Evolutionary conservation across 2,797 vertebrate species (phyloP), one percentile per base, ranked within the genome.

Genomic region (Pseudochirops cupreus): DNA sequence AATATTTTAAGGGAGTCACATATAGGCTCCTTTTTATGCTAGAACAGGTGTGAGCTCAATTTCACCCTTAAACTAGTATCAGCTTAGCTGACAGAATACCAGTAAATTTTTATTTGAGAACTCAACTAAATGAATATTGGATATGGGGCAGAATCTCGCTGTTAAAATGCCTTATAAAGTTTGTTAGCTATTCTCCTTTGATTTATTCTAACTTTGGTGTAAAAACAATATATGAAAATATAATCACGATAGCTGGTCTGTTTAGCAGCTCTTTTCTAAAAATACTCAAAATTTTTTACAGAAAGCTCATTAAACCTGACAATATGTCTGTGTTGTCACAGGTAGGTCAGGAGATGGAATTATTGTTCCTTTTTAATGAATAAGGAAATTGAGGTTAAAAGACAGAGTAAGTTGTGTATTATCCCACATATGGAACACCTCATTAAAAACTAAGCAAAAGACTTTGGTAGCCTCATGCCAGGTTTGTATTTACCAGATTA

Each of bases 41-140:
- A 97, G 62, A 97, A 96, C 92, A 98, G 96, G 96, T 97, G 97
- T 94, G 97, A 98, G 97, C 96, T 98, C 97, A 93, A 97, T 98
- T 97, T 97, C 95, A 98, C 97, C 96, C 95, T 54, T 91, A 93
- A 94, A 91, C 95, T 55, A 95, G 58, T 56, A 96, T 59, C 98
- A 96, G 97, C 97, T 97, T 97, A 97, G 97, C 96, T 94, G 95
- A 98, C 97, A 98, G 97, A 98, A 95, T 57, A 95, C 97, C 95
- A 92, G 31, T 97, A 97, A 98, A 96, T 91, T 93, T 97, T 96
- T 82, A 94, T 95, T 94, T 97, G 94, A 97, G 97, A 98, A 97
- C 96, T 97, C 96, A 97, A 95, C 94, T 58, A 94, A 95, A 92
- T 93, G 92, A 95, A 92, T 50, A 96, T 95, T 87, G 56, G 92